Base-by-base conservation (phyloP, 2,797 vertebrate species). In the Carduelis carduelis region DNA sequence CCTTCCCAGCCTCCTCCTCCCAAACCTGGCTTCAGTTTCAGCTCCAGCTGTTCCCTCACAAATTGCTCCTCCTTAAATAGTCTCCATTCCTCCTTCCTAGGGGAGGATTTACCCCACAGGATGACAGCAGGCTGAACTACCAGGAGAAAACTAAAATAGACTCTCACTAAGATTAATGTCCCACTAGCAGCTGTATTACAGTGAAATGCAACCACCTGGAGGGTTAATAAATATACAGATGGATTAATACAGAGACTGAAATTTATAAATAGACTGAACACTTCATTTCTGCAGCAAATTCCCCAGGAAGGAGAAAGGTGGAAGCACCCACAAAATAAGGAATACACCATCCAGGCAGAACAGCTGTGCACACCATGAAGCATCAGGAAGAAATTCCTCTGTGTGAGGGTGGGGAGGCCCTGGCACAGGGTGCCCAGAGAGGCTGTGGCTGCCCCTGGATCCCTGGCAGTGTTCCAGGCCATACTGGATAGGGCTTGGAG, bases 1-100 rank as follows among this genome's bases (percentile, higher is more conserved):
- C 71, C 90, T 83, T 90, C 76, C 55, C 84, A 77, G 44, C 87
- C 94, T 79, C 85, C 90, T 92, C 53, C 63, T 46, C 72, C 50
- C 88, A 80, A 78, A 88, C 19, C 68, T 37, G 68, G 83, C 86
- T 96, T 93, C 0, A 0, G 83, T 90, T 94, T 94, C 88, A 90
- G 88, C 92, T 50, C 55, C 90, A 96, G 90, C 60, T 96, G 83
- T 27, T 96, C 86, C 39, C 56, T 93, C 76, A 85, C 14, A 2
- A 90, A 90, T 28, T 18, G 46, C 56, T 81, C 78, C 80, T 94
- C 74, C 22, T 86, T 46, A 88, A 88, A 94, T 37, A 87, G 70
- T 10, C 44, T 93, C 81, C 59, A 22, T 87, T 83, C 86, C 78
- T 87, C 84, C 56, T 68, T 49, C 84, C 83, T 15, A 32, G 34